Conservation (phyloP, 2,888 invertebrate genomes). For the Frankliniella fusca region DNA sequence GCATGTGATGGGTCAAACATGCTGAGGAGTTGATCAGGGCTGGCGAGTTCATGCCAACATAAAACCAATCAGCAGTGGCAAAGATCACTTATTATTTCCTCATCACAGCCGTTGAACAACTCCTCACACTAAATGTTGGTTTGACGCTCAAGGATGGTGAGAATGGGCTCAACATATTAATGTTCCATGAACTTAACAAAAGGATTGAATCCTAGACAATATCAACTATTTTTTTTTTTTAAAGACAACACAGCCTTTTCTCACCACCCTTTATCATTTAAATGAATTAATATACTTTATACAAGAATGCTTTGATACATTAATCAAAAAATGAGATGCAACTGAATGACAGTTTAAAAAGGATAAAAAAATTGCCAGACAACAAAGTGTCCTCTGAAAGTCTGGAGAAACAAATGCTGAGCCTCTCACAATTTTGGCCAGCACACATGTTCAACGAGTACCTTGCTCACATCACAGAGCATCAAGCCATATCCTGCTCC, state of each 20-base stretch:
- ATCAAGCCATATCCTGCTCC: constrained; percentile 11
- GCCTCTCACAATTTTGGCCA: background rate
- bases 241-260: constrained; percentile 17
- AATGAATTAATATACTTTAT: constrained; percentile 24
- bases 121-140: background rate
- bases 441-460: background rate
- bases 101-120: background rate
- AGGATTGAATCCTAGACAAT: constrained; percentile 20
- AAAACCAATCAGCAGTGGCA: background rate
- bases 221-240: constrained; percentile 1
- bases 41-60: background rate
- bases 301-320: constrained; percentile 25
- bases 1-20: constrained; percentile 18
- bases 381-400: background rate
- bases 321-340: constrained; percentile 25
- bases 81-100: background rate
- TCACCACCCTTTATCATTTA: constrained; percentile 11
- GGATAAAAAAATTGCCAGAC: constrained; percentile 16
- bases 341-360: constrained; percentile 25
- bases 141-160: constrained; percentile 11
- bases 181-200: constrained; percentile 20
- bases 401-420: constrained; percentile 5
- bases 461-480: constrained; percentile 24
- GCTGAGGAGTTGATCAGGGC: background rate
- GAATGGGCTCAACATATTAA: background rate